These are phyloP conservation scores for Calycopis cecrops DNA, from an alignment of 1,140 invertebrate genomes.

Conservation along the genomic window DNA sequence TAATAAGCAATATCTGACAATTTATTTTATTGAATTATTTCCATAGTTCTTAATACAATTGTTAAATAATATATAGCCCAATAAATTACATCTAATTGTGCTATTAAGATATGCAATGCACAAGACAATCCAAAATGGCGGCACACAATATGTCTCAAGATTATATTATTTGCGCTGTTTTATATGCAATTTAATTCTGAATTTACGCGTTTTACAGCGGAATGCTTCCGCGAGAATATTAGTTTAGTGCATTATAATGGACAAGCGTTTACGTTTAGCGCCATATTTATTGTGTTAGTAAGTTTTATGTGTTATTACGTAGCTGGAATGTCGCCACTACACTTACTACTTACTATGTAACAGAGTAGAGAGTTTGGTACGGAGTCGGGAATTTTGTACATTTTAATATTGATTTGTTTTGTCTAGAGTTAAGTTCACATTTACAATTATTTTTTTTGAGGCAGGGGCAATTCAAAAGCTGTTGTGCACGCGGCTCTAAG, in stretches of 20 bases:
- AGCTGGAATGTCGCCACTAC: no score
- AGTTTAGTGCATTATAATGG: not conserved
- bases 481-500: no score
- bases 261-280: no score
- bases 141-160: constrained; percentile 9
- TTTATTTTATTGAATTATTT: constrained; percentile 7
- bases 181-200: constrained; percentile 22
- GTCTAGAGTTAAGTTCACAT: no score
- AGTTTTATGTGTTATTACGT: no score
- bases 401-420: no score
- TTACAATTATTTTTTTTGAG: no score
- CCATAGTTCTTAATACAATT: not conserved
- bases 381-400: no score
- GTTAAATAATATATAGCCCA: constrained; percentile 11
- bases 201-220: not conserved
- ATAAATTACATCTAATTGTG: constrained; percentile 27
- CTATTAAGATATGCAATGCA: constrained; percentile 32
- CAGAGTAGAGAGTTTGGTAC: no score
- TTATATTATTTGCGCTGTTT: constrained; percentile 25
- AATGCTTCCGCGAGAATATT: constrained; percentile 1
- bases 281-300: no score
- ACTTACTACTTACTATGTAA: no score
- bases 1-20: constrained; percentile 9
- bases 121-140: constrained; percentile 14
- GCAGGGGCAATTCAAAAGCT: no score